Evolutionary conservation across 2,888 invertebrate species (phyloP), one percentile per base, ranked within the genome.

Genomic region (Dryomyza anilis): DNA sequence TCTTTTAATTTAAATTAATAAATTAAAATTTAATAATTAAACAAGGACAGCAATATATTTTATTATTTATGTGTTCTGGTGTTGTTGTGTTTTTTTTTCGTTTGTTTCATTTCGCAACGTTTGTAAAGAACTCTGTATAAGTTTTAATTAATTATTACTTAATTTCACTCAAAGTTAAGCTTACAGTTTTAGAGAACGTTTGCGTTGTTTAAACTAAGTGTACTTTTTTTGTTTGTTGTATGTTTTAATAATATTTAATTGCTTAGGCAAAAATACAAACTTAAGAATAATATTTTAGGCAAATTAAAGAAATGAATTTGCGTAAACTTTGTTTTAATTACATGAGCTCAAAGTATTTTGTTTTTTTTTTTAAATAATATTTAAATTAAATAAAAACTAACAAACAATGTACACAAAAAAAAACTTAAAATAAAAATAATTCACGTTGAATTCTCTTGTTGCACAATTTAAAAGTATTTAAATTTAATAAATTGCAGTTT

Each of bases 31-130:
- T 33, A 59, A 59, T 58, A 29, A 33, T 25, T 33, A 61, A 61
- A 61, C 60, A 61, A 61, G 52, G 55, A 55, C 55, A 48, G 48
- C 63, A 23, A 29, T 70, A 67, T 67, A 71, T 70, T 23, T 66
- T 43, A 10, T 16, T 23, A 23, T 53, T 33, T 1, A 1, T 7
- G 21, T 25, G 33, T 57, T 56, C 3, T 45, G 6, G 8, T 19
- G n/a, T 33, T 21, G 8, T 55, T 48, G 19, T n/a, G n/a, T 61
- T 6, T 60, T 53, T 48, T 21, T 30, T 46, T 30, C 53, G 19
- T 43, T 23, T 43, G 23, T 27, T 25, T 36, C n/a, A n/a, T n/a
- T n/a, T n/a, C n/a, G n/a, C n/a, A n/a, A 45, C 16, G 62, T 53
- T 66, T 55, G 60, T 56, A 50, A 63, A 30, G 39, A 21, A n/a